A percentile compares a stretch with the other conserved stretches of the same genome.
Evolutionary conservation across 2,797 vertebrate genomes (phyloP).

Genomic region (Sebastes matsubarae): DNA sequence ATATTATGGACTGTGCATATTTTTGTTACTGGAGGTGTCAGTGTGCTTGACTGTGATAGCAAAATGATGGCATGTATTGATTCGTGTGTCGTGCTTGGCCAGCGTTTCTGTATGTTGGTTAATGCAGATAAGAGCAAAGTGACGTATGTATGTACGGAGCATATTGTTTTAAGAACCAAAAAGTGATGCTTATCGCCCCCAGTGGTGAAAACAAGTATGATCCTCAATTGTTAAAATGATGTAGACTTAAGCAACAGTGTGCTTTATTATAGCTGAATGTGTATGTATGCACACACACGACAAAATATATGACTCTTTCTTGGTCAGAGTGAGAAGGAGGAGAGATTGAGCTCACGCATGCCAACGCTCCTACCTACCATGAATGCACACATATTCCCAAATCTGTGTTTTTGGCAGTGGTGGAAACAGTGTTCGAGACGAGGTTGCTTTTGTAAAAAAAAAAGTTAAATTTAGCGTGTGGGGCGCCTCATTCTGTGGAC

Average conservation of each 20-base stretch:
- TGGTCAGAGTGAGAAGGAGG: not conserved
- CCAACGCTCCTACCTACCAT: conserved; percentile 31
- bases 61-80: conserved; percentile 22
- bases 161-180: not conserved
- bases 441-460: conserved; percentile 56
- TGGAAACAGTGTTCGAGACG: conserved; percentile 27
- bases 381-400: conserved; percentile 44
- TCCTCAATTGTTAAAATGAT: not conserved
- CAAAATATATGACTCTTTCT: not conserved
- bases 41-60: not conserved
- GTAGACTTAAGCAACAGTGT: not conserved
- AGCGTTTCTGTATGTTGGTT: not conserved
- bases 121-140: conserved; percentile 8
- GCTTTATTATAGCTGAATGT: not conserved
- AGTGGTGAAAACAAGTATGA: conserved; percentile 29
- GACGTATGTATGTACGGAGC: not conserved
- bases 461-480: conserved; percentile 68
- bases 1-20: conserved; percentile 23
- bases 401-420: conserved; percentile 55
- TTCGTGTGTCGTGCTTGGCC: not conserved
- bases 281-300: not conserved
- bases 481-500: conserved; percentile 54
- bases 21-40: conserved; percentile 8
- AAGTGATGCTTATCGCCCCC: conserved; percentile 16
- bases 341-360: conserved; percentile 11